A percentile compares a stretch with the other conserved stretches of the same genome.
These are phyloP conservation scores for Sesamia inferens DNA, from an alignment of 2,888 invertebrate species.

Conservation along the genomic window DNA sequence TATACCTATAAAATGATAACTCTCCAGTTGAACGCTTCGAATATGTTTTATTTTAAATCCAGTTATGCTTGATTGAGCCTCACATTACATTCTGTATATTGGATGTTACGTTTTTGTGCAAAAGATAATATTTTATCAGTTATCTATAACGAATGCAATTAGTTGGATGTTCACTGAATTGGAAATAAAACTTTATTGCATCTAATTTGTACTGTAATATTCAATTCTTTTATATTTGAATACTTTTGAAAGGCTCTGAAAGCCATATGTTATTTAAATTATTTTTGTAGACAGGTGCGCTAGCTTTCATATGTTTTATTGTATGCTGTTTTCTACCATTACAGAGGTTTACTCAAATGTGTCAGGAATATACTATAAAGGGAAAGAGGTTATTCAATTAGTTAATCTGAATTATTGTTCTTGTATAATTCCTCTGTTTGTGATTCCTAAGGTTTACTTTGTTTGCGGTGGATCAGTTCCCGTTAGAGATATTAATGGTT, in stretches of 20 bases:
- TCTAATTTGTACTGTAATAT: conserved; percentile 24
- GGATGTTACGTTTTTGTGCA: conserved; percentile 27
- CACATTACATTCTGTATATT: conserved; percentile 24
- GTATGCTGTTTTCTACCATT: not conserved
- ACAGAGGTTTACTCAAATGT: not conserved
- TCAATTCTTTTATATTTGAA: conserved; percentile 28
- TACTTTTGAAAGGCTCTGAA: conserved; percentile 19
- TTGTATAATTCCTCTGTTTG: not conserved
- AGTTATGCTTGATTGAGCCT: conserved; percentile 44
- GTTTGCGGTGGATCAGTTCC: not conserved
- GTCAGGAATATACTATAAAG: not conserved
- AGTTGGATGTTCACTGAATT: conserved; percentile 34
- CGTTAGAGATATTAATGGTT: not conserved
- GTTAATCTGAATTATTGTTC: not conserved
- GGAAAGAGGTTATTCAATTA: not conserved
- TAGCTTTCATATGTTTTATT: conserved; percentile 4
- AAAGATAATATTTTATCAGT: conserved; percentile 46
- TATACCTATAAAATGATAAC: not conserved
- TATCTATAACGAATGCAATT: conserved; percentile 35
- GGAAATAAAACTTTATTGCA: conserved; percentile 24
- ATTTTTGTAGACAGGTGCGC: conserved; percentile 6
- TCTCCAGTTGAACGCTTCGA: conserved; percentile 1
- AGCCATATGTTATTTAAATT: conserved; percentile 13
- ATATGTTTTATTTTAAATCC: conserved; percentile 49
- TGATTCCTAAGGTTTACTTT: not conserved